Evolutionary conservation across 1,140 invertebrate species (phyloP).

Genomic region (Mycetomoellerius zeteki): DNA sequence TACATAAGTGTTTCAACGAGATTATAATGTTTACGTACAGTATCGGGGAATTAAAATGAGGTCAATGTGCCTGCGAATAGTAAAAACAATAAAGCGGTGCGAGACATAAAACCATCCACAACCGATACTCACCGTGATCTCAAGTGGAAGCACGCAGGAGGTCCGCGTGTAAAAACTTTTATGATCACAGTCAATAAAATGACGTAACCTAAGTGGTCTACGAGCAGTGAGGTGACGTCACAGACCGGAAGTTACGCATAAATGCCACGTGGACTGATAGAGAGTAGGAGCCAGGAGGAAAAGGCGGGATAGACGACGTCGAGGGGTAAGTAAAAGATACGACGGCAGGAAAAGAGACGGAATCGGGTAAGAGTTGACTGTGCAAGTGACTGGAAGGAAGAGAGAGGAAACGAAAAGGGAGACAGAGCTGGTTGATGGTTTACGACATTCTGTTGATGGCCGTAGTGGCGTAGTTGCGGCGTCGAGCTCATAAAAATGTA

Average conservation of each 20-base stretch:
- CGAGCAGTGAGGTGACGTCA: constrained; percentile 79
- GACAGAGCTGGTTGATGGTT: constrained; percentile 82
- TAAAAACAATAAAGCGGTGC: constrained; percentile 67
- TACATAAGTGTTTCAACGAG: background rate
- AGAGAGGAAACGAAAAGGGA: constrained; percentile 59
- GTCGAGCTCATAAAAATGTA: constrained; percentile 87
- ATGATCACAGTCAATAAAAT: constrained; percentile 86
- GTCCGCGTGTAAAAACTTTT: constrained; percentile 85
- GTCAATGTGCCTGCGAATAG: constrained; percentile 58
- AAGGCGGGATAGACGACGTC: constrained; percentile 24
- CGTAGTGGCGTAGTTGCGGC: constrained; percentile 83
- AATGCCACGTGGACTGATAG: constrained; percentile 80
- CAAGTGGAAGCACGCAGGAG: constrained; percentile 75
- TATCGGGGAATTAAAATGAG: constrained; percentile 51
- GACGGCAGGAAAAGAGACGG: constrained; percentile 31
- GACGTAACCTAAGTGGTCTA: constrained; percentile 85
- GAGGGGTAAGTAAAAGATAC: constrained; percentile 60
- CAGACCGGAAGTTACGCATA: constrained; percentile 82
- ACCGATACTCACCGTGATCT: constrained; percentile 71
- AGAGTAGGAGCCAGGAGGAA: constrained; percentile 5
- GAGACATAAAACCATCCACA: constrained; percentile 70
- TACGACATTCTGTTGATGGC: constrained; percentile 86
- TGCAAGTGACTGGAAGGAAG: constrained; percentile 45
- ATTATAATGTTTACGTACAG: constrained; percentile 8
- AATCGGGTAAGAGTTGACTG: constrained; percentile 64